Base-by-base conservation (phyloP, 2,888 invertebrate genomes). In the Serripes groenlandicus region DNA sequence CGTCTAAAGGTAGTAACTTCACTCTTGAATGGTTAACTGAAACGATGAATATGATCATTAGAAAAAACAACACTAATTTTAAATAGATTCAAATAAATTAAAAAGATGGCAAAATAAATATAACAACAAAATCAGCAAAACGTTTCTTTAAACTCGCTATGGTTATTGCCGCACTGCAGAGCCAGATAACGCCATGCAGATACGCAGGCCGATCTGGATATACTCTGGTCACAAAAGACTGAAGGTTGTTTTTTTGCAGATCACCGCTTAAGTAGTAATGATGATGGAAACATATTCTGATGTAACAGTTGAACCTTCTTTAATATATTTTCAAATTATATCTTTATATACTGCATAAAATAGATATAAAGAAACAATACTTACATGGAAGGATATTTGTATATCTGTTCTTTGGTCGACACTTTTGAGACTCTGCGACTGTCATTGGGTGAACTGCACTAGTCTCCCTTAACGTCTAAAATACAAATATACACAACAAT, bases 311-410 rank as follows among this genome's bases (percentile, higher is more conserved):
- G n/a, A n/a, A n/a, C n/a, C n/a, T n/a, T n/a, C n/a, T n/a, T n/a
- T n/a, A n/a, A n/a, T n/a, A n/a, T n/a, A n/a, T n/a, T n/a, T n/a
- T n/a, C n/a, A n/a, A n/a, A n/a, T n/a, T n/a, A n/a, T n/a, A n/a
- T n/a, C n/a, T n/a, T n/a, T n/a, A n/a, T n/a, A n/a, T n/a, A n/a
- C n/a, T n/a, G n/a, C n/a, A n/a, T n/a, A n/a, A n/a, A n/a, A n/a
- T n/a, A n/a, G n/a, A n/a, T n/a, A n/a, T n/a, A n/a, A n/a, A n/a
- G n/a, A n/a, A 35, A 11, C 4, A 35, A 37, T 83, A 94, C 96
- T 95, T 95, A 97, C 97, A 97, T 85, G 97, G 97, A 89, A 96
- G 95, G 85, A 97, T 97, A 91, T 97, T 97, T 9, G 96, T 96
- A 93, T 97, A 97, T 90, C 97, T 95, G 94, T 97, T 97, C 93